Evolutionary conservation across 2,113 vertebrate species (phyloP).

Genomic region (Grammomys dolichurus): DNA sequence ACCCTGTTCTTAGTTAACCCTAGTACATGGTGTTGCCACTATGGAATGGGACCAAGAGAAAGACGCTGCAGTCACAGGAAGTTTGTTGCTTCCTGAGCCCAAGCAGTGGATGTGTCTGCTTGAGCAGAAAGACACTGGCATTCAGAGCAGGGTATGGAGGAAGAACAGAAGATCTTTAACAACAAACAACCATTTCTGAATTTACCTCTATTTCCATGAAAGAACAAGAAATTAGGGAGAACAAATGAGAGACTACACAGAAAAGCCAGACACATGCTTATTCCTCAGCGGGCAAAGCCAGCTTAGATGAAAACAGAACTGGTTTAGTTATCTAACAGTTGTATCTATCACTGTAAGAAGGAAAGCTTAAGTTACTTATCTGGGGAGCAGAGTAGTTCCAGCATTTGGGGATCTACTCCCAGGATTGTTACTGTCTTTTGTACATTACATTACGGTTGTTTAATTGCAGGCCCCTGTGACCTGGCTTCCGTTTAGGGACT

Average conservation of each 20-base stretch:
- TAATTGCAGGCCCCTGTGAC: background rate
- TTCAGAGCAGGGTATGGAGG: background rate
- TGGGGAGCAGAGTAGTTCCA: background rate
- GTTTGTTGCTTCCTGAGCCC: background rate
- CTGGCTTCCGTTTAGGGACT: background rate
- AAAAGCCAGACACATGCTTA: background rate
- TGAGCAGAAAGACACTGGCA: background rate
- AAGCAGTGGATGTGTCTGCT: background rate
- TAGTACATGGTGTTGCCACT: background rate
- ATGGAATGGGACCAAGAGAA: background rate
- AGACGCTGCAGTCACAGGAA: background rate
- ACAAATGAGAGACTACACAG: background rate
- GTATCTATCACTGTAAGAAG: background rate
- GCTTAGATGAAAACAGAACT: background rate
- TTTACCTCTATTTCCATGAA: conserved; percentile 23
- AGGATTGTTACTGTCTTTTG: background rate
- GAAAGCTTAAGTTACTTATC: conserved; percentile 16
- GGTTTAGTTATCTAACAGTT: background rate
- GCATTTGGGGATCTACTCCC: background rate
- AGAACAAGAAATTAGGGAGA: background rate
- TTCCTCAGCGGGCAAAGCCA: background rate
- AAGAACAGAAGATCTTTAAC: background rate
- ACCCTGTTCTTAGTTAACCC: conserved; percentile 13
- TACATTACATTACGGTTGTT: background rate
- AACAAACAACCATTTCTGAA: background rate